Base-by-base conservation (phyloP, 1,140 invertebrate species). In the Atopsyche davidsoni region DNA sequence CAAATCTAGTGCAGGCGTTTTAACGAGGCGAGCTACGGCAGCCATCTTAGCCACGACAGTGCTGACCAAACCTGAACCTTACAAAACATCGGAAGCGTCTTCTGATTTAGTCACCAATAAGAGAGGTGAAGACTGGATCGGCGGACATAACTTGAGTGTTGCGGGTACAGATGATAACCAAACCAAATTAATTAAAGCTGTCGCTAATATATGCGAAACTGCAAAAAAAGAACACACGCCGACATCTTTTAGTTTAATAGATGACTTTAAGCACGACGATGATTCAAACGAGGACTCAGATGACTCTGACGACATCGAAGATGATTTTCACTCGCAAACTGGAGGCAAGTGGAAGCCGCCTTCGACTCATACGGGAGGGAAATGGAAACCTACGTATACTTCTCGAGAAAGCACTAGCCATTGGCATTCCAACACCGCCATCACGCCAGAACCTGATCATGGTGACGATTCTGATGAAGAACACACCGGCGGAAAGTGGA, bases 291-390 rank as follows among this genome's bases (percentile, higher is more conserved):
- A 77, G 25, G 66, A 70, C 14, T 73, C 74, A 1, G 76, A 78
- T 31, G 70, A 72, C 21, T 70, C 68, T 16, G 75, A 75, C 11
- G 76, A 78, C 2, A 78, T 82, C 1, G 79, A 83, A 6, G 77
- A 78, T 1, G 77, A 79, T 16, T 79, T 80, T 22, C 72, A 75
- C 14, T 66, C 57, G 0, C 63, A 69, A 46, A 80, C 74, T 13
- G 79, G 75, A 6, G 79, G 75, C 1, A 84, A 85, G 60, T 85
- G 83, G 83, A 82, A 81, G 60, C 81, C 82, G 51, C 80, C 81
- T 17, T 70, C 75, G 3, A 73, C 75, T 31, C 79, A 86, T 57
- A 87, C 82, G 0, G 82, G 83, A 36, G 84, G 85, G 2, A 88
- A 88, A 66, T 87, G 86, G 82, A 77, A 73, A 57, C 77, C 77